Evolutionary conservation across 2,888 invertebrate genomes (phyloP).

Genomic region (Cerastis rubricosa): DNA sequence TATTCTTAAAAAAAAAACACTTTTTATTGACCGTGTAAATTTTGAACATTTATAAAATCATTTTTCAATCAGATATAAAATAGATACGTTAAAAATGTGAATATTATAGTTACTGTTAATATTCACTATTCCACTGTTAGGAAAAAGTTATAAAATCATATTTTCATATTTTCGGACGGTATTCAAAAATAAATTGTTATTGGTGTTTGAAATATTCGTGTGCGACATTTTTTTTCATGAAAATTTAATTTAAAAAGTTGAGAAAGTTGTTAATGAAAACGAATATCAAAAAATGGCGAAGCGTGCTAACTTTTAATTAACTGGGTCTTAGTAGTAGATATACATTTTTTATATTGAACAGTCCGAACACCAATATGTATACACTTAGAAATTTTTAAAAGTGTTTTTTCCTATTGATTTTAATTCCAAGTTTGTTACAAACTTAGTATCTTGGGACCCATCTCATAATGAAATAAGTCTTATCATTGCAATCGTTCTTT

Average conservation of each 20-base stretch:
- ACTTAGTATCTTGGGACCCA: background rate
- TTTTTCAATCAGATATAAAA: background rate
- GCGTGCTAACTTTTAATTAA: slow-evolving; percentile 15
- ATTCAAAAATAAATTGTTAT: slow-evolving; percentile 44
- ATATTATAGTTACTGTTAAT: background rate
- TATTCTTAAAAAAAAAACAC: background rate
- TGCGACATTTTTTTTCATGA: background rate
- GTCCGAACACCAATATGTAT: background rate
- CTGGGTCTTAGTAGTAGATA: background rate
- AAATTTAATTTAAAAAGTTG: slow-evolving; percentile 27
- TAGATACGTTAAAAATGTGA: background rate
- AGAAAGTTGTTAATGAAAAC: slow-evolving; percentile 10
- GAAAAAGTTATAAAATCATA: slow-evolving; percentile 7
- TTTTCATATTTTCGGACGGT: slow-evolving; percentile 19
- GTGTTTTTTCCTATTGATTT: background rate
- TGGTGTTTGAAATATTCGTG: slow-evolving; percentile 27
- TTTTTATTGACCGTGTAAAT: background rate
- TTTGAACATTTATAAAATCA: slow-evolving; percentile 8
- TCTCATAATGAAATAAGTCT: background rate
- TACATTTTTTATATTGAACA: background rate
- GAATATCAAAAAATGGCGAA: slow-evolving; percentile 17
- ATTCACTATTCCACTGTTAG: background rate
- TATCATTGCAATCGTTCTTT: background rate
- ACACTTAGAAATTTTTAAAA: background rate
- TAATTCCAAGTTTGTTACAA: background rate